Evolutionary conservation across 2,888 invertebrate genomes (phyloP).

Genomic region (Morpho achilles): DNA sequence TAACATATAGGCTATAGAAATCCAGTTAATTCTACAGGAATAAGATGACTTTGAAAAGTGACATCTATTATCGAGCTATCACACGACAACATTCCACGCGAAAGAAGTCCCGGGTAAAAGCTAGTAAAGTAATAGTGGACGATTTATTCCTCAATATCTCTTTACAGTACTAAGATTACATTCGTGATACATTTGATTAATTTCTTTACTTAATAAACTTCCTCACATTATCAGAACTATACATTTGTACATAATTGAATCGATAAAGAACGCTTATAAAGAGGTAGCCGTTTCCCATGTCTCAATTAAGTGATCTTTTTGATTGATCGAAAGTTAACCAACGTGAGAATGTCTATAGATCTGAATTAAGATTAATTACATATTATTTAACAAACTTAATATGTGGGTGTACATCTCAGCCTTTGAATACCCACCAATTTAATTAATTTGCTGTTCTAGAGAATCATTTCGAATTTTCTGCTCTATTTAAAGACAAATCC

Average conservation of each 20-base stretch:
- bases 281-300: slow-evolving; percentile 26
- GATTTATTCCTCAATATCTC: too few species aligned
- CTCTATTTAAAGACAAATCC: too few species aligned
- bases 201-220: slow-evolving; percentile 2
- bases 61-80: too few species aligned
- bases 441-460: neutral
- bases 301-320: slow-evolving; percentile 32
- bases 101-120: too few species aligned
- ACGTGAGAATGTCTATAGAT: slow-evolving; percentile 30
- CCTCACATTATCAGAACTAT: neutral
- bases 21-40: too few species aligned
- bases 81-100: too few species aligned
- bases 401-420: too few species aligned
- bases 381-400: neutral
- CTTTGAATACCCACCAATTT: neutral
- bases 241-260: slow-evolving; percentile 3
- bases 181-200: neutral
- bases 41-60: too few species aligned
- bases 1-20: too few species aligned
- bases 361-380: slow-evolving; percentile 29
- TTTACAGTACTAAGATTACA: neutral
- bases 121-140: too few species aligned
- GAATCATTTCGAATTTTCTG: too few species aligned
- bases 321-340: slow-evolving; percentile 33
- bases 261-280: slow-evolving; percentile 5